A percentile compares a stretch with the other conserved stretches of the same genome.
Conservation (phyloP, 2,888 invertebrate species). For the Scaptodrosophila latifasciaeformis region DNA sequence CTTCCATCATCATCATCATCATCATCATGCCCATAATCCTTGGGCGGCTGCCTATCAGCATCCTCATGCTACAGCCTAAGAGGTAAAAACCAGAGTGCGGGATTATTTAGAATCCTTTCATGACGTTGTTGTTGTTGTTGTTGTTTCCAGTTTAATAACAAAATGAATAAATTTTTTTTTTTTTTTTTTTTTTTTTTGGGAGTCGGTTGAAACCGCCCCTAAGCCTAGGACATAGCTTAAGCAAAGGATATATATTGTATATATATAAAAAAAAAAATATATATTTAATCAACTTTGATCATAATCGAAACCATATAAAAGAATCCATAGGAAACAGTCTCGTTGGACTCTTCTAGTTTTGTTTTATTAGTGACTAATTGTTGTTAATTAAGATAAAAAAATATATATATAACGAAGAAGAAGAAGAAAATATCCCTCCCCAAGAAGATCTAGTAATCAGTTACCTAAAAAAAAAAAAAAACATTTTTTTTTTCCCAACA, state of each 20-base stretch:
- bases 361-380: conserved; percentile 41
- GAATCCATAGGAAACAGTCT: conserved; percentile 30
- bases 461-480: conserved; percentile 2
- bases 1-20: conserved; percentile 47
- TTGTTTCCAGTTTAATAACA: conserved; percentile 11
- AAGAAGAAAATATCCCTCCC: too few relatives aligned
- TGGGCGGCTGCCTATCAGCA: conserved; percentile 66
- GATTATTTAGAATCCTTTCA: neutral
- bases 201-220: conserved; percentile 41
- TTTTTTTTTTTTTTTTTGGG: neutral
- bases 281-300: too few relatives aligned
- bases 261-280: conserved; percentile 13
- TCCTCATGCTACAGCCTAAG: conserved; percentile 63
- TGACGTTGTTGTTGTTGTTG: conserved; percentile 17
- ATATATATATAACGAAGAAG: too few relatives aligned
- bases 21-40: conserved; percentile 52
- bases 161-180: neutral
- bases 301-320: too few relatives aligned
- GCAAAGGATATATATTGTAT: conserved; percentile 11
- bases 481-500: conserved; percentile 23
- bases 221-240: conserved; percentile 13
- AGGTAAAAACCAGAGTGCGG: neutral
- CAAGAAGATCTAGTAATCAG: neutral
- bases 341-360: conserved; percentile 43
- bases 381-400: conserved; percentile 33